Evolutionary conservation across 2,888 invertebrate genomes (phyloP).

Genomic region (Acrobasis repandana): DNA sequence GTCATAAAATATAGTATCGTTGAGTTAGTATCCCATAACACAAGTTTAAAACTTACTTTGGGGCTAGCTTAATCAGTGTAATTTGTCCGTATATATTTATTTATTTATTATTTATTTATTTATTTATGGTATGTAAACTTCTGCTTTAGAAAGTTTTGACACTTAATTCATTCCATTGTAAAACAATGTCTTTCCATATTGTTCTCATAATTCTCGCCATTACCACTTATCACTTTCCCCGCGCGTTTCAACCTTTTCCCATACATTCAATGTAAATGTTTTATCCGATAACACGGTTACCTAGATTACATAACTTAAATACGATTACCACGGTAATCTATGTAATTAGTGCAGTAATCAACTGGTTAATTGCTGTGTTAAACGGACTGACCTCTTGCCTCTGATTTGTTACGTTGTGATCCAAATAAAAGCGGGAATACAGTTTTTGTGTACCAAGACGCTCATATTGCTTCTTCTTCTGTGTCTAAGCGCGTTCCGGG

Average conservation of each 20-base stretch:
- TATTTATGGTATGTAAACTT: too few species aligned
- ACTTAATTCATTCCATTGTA: too few species aligned
- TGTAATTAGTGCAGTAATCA: not conserved
- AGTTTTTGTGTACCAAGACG: not conserved
- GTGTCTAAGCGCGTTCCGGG: too few species aligned
- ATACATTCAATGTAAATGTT: not conserved
- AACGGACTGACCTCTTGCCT: slow-evolving; percentile 10
- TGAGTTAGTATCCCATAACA: too few species aligned
- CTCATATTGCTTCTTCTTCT: too few species aligned
- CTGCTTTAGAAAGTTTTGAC: too few species aligned
- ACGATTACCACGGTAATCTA: not conserved
- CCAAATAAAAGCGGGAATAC: not conserved
- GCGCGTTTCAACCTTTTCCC: not conserved
- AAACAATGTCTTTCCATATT: too few species aligned
- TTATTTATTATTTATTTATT: too few species aligned
- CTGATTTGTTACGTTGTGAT: not conserved
- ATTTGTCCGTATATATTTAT: too few species aligned
- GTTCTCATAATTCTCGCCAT: not conserved
- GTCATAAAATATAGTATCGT: too few species aligned
- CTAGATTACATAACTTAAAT: slow-evolving; percentile 9
- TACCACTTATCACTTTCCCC: not conserved
- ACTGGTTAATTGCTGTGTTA: slow-evolving; percentile 2
- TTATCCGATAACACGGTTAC: slow-evolving; percentile 9
- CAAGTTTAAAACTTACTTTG: too few species aligned
- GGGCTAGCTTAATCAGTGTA: too few species aligned